Evolutionary conservation across 2,888 invertebrate genomes (phyloP), one percentile per base, ranked within the genome.

Genomic region (Lacanobia wlatinum): DNA sequence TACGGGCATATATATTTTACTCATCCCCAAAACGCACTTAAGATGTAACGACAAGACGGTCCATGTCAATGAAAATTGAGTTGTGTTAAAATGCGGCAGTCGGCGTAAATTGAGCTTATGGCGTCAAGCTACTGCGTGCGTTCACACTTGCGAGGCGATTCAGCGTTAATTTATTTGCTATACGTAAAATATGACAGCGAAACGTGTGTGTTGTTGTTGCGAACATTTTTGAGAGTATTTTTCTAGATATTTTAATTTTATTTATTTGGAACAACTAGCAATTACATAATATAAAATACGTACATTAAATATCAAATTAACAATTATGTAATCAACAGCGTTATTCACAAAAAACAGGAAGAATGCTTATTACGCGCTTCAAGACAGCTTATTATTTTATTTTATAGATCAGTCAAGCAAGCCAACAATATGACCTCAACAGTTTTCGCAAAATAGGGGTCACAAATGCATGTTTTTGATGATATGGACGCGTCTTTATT

Each of bases 1-100:
- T 86, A 86, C 86, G 86, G 80, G 58, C 72, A 70, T 67, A 74
- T 83, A 53, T 55, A 65, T 34, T 46, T 28, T 52, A 59, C n/a
- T 65, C 28, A 55, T 6, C 40, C 28, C 6, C 14, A 48, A 71
- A 62, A 78, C 46, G 56, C 43, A 78, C 48, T 73, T 34, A 78
- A 76, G 48, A 64, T 53, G 28, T 21, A 40, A 53, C 58, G 18
- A 23, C 12, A n/a, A 21, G 28, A 23, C 34, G 43, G 62, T 64
- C 23, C 28, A 55, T 65, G 12, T 55, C 5, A 73, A 43, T 50
- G n/a, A 73, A 76, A 73, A 18, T 43, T 21, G 48, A 16, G 21
- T 61, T 43, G 69, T 76, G 63, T 16, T 0, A 52, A 64, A 28
- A 62, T 18, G 72, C 72, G 73, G 59, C 69, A 63, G 34, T 55